phyloP scores from a whole-genome alignment of 53 echinoderm and acorn worm species.

The Holothuria scabra region DNA sequence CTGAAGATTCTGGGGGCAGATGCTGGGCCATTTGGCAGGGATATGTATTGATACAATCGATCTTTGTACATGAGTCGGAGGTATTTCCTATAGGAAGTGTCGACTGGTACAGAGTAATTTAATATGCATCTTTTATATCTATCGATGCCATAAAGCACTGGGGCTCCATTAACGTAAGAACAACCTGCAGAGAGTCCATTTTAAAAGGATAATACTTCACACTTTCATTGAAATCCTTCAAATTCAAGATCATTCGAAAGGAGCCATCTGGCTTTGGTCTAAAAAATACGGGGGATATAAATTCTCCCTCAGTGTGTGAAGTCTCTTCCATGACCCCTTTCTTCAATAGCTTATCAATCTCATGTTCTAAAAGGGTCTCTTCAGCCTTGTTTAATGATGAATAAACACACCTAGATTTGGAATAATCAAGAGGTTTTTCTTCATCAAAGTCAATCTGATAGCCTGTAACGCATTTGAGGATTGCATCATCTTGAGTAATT shows the following conservation, averaged over 20 bases:
- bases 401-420: neutral
- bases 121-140: too few species aligned
- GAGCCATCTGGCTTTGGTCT: too few species aligned
- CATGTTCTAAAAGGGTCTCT: conserved; percentile 3
- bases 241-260: conserved; percentile 39
- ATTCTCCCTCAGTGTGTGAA: neutral
- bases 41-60: conserved; percentile 26
- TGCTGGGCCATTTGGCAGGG: conserved; percentile 29
- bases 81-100: conserved; percentile 12
- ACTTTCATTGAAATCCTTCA: conserved; percentile 39
- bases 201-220: too few species aligned
- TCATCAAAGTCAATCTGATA: conserved; percentile 40
- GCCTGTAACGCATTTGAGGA: neutral
- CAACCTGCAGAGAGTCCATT: too few species aligned
- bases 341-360: conserved; percentile 22
- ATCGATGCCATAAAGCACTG: conserved; percentile 26
- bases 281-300: too few species aligned
- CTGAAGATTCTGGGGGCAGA: conserved; percentile 24
- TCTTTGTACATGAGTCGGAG: conserved; percentile 20
- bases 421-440: conserved; percentile 11
- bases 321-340: conserved; percentile 35
- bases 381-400: conserved; percentile 3
- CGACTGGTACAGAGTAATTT: conserved; percentile 15
- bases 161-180: neutral
- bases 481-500: conserved; percentile 6